These are phyloP conservation scores for Pangasius larnaudii DNA, from an alignment of 2,797 vertebrate species.

Conservation along the genomic window DNA sequence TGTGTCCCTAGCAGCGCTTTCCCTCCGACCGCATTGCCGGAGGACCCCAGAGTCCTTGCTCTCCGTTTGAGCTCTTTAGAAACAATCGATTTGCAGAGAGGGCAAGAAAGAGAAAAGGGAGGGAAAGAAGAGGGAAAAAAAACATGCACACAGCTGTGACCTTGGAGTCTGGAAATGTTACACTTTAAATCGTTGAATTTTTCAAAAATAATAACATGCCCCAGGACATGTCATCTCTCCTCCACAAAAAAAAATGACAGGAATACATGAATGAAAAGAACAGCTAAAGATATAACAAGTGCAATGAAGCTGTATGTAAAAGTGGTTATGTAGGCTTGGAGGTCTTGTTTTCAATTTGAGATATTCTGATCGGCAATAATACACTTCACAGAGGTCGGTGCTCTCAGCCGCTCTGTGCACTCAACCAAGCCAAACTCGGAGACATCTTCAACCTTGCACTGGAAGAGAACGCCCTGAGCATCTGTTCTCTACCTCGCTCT, in stretches of 20 bases:
- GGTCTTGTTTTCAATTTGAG: constrained; percentile 82
- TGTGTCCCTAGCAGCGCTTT: constrained; percentile 78
- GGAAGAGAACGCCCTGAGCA: constrained; percentile 21
- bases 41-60: constrained; percentile 60
- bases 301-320: constrained; percentile 76
- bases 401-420: constrained; percentile 61
- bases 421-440: constrained; percentile 64
- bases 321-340: constrained; percentile 79
- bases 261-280: constrained; percentile 80
- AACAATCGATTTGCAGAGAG: constrained; percentile 78
- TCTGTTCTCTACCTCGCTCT: constrained; percentile 19
- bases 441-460: constrained; percentile 39
- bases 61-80: constrained; percentile 77
- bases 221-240: constrained; percentile 79
- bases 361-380: constrained; percentile 75
- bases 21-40: constrained; percentile 68
- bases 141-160: constrained; percentile 75
- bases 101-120: constrained; percentile 56
- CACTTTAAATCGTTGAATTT: constrained; percentile 78
- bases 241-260: constrained; percentile 70
- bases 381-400: constrained; percentile 59
- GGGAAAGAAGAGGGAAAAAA: constrained; percentile 55
- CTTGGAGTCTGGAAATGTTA: constrained; percentile 80
- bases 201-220: constrained; percentile 66
- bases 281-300: constrained; percentile 75